Evolutionary conservation across 1,140 invertebrate species (phyloP), one percentile per base, ranked within the genome.

Genomic region (Lanistes nyassanus): DNA sequence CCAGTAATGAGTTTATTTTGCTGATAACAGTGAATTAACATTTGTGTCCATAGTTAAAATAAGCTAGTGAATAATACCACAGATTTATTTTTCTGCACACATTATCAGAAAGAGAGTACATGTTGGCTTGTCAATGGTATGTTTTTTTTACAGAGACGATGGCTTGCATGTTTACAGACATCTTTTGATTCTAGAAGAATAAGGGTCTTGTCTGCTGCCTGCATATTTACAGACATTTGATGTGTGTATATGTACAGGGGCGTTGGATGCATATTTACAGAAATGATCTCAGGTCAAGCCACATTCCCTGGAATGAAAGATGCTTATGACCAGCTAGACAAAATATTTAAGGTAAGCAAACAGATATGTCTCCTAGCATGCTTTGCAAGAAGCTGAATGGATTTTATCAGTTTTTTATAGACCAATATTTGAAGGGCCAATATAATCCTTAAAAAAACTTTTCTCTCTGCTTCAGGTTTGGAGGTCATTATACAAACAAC

Each of bases 231-330:
- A 37, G 37, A n/a, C 64, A n/a, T 53, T 69, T 13, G 23, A 39
- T 4, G 16, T 62, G n/a, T 73, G 19, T 55, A 2, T 42, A 36
- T 77, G 31, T 85, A 19, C 82, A 91, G 90, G 97, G 97, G 97
- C 73, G 97, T 98, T 66, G 97, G 97, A 36, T 99, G 97, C 90
- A 98, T 99, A 89, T 98, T 98, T 90, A 95, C 97, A 58, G 97
- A 99, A 90, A 98, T 98, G 96, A 93, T 98, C 77, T 97, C 96
- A 76, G 97, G 97, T n/a, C 92, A 95, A 86, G 96, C 97, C 55
- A 95, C 96, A 79, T 98, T 98, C 90, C 97, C 97, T 68, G 97
- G 97, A 73, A 95, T 97, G 83, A 92, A 97, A 84, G 97, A 98
- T 90, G 96, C 95, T 34, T 94, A 94, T 87, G 97, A 99, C 91